phyloP scores from a whole-genome alignment of 2,888 invertebrate genomes.

The Phytoseiulus persimilis region DNA sequence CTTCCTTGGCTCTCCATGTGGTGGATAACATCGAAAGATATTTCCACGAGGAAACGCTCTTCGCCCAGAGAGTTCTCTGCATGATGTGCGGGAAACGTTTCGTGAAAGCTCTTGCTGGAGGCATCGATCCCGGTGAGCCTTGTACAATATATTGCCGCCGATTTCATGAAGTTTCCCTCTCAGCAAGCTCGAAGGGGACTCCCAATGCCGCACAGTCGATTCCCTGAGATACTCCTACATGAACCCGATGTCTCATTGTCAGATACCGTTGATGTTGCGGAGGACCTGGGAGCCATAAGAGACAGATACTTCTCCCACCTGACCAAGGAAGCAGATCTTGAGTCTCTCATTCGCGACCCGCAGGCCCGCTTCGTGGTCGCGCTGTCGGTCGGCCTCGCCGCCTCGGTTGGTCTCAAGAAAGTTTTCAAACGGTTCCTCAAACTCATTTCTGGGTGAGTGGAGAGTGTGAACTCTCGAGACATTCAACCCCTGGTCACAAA shows the following conservation, averaged over 20 bases:
- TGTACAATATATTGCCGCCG: background rate
- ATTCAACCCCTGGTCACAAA: too few relatives aligned
- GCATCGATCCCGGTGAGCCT: background rate
- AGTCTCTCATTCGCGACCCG: background rate
- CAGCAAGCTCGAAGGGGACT: too few relatives aligned
- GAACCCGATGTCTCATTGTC: background rate
- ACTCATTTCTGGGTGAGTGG: background rate
- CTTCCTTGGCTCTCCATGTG: background rate
- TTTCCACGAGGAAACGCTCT: slow-evolving; percentile 13
- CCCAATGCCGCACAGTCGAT: too few relatives aligned
- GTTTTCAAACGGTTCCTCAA: slow-evolving; percentile 12
- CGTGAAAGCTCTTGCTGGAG: background rate
- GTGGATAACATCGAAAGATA: background rate
- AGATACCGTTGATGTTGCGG: background rate
- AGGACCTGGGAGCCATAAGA: background rate
- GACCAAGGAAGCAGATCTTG: slow-evolving; percentile 17
- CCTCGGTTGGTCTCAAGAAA: background rate
- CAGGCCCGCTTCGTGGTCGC: slow-evolving; percentile 17
- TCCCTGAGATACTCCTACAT: too few relatives aligned
- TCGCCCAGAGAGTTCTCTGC: slow-evolving; percentile 16
- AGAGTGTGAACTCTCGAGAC: too few relatives aligned
- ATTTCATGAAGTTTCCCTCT: too few relatives aligned
- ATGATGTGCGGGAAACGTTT: slow-evolving; percentile 19
- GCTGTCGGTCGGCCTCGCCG: background rate
- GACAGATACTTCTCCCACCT: slow-evolving; percentile 11